These are phyloP conservation scores for Physella acuta DNA, from an alignment of 1,140 invertebrate genomes.

Conservation along the genomic window DNA sequence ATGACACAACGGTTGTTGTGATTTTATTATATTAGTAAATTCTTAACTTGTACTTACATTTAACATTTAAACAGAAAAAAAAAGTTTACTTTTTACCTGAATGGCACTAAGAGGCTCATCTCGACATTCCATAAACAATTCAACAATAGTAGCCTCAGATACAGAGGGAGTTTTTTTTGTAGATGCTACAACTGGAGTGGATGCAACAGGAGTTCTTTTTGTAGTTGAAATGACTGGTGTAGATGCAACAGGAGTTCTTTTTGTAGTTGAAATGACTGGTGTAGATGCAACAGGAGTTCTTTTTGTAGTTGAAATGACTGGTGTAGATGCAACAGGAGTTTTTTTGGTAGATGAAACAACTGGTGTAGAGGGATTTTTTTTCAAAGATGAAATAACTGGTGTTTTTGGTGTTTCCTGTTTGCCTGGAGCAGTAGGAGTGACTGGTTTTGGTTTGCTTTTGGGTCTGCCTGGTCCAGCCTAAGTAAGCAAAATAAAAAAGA, in stretches of 20 bases:
- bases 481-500: too few relatives aligned
- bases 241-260: not conserved
- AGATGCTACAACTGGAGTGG: not conserved
- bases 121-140: constrained; percentile 3
- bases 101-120: not conserved
- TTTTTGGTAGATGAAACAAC: not conserved
- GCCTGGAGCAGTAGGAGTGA: not conserved
- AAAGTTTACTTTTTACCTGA: not conserved
- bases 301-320: not conserved
- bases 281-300: not conserved
- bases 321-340: not conserved
- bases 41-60: not conserved
- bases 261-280: not conserved
- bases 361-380: not conserved
- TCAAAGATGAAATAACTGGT: not conserved
- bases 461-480: not conserved
- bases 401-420: not conserved
- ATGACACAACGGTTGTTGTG: not conserved
- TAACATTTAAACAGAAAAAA: not conserved
- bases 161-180: not conserved
- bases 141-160: not conserved
- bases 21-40: not conserved
- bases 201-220: not conserved
- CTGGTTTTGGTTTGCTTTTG: not conserved
- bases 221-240: not conserved